Conservation (phyloP, 2,113 vertebrate genomes). For the Amia ocellicauda region DNA sequence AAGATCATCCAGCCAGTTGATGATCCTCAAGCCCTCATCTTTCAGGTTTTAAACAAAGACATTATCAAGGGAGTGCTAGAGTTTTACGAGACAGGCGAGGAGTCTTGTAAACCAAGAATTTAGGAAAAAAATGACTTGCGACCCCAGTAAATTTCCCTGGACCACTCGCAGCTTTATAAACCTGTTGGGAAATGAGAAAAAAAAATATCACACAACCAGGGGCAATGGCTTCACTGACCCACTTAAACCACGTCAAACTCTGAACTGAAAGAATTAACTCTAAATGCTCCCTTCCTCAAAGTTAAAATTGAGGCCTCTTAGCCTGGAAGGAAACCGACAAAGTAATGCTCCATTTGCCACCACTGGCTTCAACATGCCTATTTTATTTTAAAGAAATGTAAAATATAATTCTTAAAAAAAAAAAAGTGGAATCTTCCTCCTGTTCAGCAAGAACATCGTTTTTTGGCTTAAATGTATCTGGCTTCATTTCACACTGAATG, state of each 20-base stretch:
- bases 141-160: neutral
- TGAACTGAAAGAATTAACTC: constrained; percentile 40
- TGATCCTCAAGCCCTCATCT: neutral
- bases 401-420: too few species aligned
- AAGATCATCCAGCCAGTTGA: too few species aligned
- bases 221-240: constrained; percentile 27
- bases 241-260: constrained; percentile 28
- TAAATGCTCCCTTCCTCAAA: constrained; percentile 6
- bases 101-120: constrained; percentile 29
- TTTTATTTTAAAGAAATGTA: too few species aligned
- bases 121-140: neutral
- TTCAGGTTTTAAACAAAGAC: constrained; percentile 25
- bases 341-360: neutral
- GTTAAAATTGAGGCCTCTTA: constrained; percentile 7
- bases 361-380: neutral
- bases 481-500: too few species aligned
- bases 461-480: too few species aligned
- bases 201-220: constrained; percentile 15
- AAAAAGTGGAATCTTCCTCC: too few species aligned
- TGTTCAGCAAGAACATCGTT: too few species aligned
- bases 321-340: constrained; percentile 13
- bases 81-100: constrained; percentile 34
- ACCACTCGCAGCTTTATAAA: constrained; percentile 23
- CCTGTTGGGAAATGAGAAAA: constrained; percentile 9
- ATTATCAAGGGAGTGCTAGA: constrained; percentile 16